These are phyloP conservation scores for Aphodius granarius DNA, from an alignment of 2,888 invertebrate species.

Conservation along the genomic window DNA sequence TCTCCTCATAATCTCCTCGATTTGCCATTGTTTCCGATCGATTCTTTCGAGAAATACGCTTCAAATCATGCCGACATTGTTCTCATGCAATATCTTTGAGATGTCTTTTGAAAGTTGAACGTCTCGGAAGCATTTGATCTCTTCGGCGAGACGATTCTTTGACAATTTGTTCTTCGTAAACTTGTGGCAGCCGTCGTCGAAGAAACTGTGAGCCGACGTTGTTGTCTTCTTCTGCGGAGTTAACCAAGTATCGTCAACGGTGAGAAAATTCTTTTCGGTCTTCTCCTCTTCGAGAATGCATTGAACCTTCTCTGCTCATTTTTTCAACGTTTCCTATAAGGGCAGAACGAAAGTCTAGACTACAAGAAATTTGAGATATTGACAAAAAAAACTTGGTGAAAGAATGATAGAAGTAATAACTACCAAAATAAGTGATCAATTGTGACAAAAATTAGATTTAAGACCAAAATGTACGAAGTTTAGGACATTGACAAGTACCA, in stretches of 20 bases:
- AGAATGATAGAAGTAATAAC: neutral
- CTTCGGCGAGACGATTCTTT: conserved; percentile 1
- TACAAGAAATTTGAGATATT: neutral
- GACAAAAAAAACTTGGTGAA: neutral
- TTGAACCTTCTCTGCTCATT: conserved; percentile 27
- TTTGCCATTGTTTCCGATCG: conserved; percentile 7
- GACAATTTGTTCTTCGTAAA: conserved; percentile 1
- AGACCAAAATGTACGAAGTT: no score
- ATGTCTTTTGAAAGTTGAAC: neutral
- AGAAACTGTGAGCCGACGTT: no score
- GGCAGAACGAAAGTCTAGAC: no score
- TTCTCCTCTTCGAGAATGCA: conserved; percentile 17
- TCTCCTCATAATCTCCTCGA: no score
- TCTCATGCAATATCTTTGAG: conserved; percentile 6
- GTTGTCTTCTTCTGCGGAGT: neutral
- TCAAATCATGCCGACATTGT: neutral
- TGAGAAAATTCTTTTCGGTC: neutral
- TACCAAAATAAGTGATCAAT: no score
- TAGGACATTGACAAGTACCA: no score
- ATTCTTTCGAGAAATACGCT: conserved; percentile 1
- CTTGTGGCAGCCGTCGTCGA: no score
- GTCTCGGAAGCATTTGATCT: conserved; percentile 9
- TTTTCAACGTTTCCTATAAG: conserved; percentile 25
- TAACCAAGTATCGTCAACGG: neutral
- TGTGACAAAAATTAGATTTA: no score